Base-by-base conservation (phyloP, 2,113 vertebrate species). In the Danio rerio region DNA sequence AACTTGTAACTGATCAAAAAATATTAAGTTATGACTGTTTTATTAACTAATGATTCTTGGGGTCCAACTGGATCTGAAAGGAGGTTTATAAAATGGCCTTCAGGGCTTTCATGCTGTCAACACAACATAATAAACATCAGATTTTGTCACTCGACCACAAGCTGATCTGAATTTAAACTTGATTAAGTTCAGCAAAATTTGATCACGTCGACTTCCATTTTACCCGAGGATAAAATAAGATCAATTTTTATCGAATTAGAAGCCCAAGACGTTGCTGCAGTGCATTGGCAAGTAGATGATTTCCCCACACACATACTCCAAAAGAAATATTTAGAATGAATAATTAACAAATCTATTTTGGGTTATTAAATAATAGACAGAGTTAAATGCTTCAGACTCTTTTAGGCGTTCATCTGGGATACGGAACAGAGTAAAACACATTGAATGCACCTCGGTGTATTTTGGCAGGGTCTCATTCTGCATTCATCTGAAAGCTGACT, bases 321-420 rank as follows among this genome's bases (percentile, higher is more conserved):
- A 1, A 43, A 43, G 13, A 74, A 42, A 42, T 40, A 74, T 56
- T 73, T 11, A 8, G 53, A 73, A 55, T 55, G 49, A 55, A 73
- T 73, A 55, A 73, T 73, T 56, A 56, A 53, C 49, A 5, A 9
- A 55, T 71, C 68, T 63, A 77, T 77, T 13, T 62, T 31, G 18
- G 31, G 56, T 31, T 77, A 16, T 49, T 50, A 31, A 63, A 77
- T 62, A 52, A 65, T 40, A 50, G 7, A n/a, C 45, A 10, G 13
- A 78, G 18, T 78, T 31, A 47, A 40, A 52, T 21, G 20, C 58
- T 4, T 12, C 12, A 52, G 12, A 31, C 12, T 78, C 21, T 58
- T 49, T 49, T 18, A 74, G 52, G 5, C 31, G 12, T 9, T 6
- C 69, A 16, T 6, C 31, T 15, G 49, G 18, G 40, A 73, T 56